These are phyloP conservation scores for Tachyglossus aculeatus DNA, from an alignment of 2,797 vertebrate species.

Conservation along the genomic window DNA sequence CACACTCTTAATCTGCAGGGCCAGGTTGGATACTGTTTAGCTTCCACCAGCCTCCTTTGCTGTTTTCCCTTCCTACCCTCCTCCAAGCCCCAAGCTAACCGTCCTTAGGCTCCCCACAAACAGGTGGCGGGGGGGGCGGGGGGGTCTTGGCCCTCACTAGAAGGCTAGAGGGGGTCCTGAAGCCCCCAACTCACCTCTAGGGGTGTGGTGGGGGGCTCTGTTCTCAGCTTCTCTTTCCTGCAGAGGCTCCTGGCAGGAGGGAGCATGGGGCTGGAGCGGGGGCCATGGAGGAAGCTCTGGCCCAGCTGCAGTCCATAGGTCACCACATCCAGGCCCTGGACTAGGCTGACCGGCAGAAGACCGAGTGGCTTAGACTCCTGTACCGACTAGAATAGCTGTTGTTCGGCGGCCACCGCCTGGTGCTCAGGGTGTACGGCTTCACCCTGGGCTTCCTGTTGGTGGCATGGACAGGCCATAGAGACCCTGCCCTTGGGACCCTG, in stretches of 20 bases:
- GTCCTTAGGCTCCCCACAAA: too few relatives aligned
- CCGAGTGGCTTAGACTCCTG: constrained; percentile 80
- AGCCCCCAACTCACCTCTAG: neutral
- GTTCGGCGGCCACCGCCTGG: constrained; percentile 79
- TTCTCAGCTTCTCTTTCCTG: neutral
- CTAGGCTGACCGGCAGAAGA: constrained; percentile 58
- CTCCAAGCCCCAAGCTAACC: neutral
- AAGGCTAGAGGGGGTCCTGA: neutral
- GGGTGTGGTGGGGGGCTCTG: too few relatives aligned
- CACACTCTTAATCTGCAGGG: too few relatives aligned
- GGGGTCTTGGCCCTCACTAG: neutral
- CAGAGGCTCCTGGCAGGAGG: neutral
- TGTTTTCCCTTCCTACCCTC: neutral
- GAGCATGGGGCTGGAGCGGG: constrained; percentile 1
- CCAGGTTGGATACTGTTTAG: too few relatives aligned
- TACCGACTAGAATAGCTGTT: constrained; percentile 79
- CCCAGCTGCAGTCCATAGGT: constrained; percentile 77
- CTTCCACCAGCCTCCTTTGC: neutral
- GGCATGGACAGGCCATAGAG: constrained; percentile 73
- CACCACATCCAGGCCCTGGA: constrained; percentile 74
- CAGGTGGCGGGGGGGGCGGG: too few relatives aligned
- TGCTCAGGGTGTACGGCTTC: constrained; percentile 74
- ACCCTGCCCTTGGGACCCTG: too few relatives aligned
- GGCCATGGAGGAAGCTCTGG: constrained; percentile 75
- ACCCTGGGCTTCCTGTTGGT: constrained; percentile 83